Evolutionary conservation across 1,140 invertebrate genomes (phyloP).

Genomic region (Heliconius congener): DNA sequence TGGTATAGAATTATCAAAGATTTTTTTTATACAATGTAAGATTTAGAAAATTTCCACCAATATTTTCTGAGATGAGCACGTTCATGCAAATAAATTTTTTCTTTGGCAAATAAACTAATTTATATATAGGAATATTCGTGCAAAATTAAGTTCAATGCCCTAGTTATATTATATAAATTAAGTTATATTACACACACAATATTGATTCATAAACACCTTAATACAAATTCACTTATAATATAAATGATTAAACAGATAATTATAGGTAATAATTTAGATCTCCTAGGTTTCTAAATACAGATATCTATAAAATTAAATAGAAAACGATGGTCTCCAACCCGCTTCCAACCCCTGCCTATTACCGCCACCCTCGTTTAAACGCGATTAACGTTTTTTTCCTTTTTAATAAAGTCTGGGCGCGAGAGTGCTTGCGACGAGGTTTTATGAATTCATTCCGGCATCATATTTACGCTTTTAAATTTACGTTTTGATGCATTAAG

Average conservation of each 20-base stretch:
- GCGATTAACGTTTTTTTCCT: slow-evolving; percentile 19
- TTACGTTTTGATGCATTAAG: neutral
- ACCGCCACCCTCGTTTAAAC: slow-evolving; percentile 15
- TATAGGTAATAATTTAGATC: too few relatives aligned
- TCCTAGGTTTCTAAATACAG: neutral
- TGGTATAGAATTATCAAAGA: neutral
- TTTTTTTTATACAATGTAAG: too few relatives aligned
- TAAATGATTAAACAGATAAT: too few relatives aligned
- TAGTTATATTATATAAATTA: too few relatives aligned
- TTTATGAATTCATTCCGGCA: slow-evolving; percentile 5
- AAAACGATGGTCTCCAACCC: neutral
- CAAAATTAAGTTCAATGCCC: too few relatives aligned
- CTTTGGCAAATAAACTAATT: too few relatives aligned
- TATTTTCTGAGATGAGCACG: too few relatives aligned
- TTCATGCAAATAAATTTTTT: too few relatives aligned
- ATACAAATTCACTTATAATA: neutral
- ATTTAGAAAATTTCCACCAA: too few relatives aligned
- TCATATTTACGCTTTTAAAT: slow-evolving; percentile 15
- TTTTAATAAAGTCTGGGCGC: slow-evolving; percentile 23
- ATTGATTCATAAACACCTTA: too few relatives aligned
- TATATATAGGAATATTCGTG: too few relatives aligned
- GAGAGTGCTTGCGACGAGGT: slow-evolving; percentile 16
- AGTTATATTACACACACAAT: too few relatives aligned
- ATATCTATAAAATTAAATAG: neutral
- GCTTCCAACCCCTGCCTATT: slow-evolving; percentile 12